Percentiles rank a stretch among this genome's conserved stretches.
phyloP scores from a whole-genome alignment of 2,797 vertebrate species.

The Scleropages formosus region DNA sequence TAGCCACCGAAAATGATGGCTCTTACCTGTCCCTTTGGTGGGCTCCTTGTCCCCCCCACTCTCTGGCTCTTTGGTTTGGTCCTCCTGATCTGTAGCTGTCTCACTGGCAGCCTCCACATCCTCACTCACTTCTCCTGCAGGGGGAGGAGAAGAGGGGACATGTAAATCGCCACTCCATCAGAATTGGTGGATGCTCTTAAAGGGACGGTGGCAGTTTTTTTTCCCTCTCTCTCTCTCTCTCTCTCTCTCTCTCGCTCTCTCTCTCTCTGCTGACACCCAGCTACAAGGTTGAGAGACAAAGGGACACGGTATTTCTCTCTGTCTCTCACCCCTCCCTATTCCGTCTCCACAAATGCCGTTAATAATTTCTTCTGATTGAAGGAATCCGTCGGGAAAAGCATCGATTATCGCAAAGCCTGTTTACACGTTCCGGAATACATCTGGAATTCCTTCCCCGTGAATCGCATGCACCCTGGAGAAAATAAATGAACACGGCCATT shows the following conservation, averaged over 20 bases:
- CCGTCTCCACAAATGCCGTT: constrained; percentile 42
- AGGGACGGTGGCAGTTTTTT: constrained; percentile 75
- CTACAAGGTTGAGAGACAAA: constrained; percentile 71
- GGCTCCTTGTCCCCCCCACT: constrained; percentile 89
- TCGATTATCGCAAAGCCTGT: not conserved
- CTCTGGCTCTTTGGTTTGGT: constrained; percentile 92
- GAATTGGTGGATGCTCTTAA: constrained; percentile 83
- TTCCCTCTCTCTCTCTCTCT: constrained; percentile 31
- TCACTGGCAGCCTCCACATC: constrained; percentile 93
- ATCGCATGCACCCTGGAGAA: constrained; percentile 7
- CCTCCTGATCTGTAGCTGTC: constrained; percentile 85
- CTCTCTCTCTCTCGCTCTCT: not conserved
- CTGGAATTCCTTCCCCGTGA: constrained; percentile 26
- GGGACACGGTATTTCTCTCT: constrained; percentile 57
- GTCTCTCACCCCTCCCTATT: constrained; percentile 29
- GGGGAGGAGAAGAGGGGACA: constrained; percentile 77
- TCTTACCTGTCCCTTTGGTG: constrained; percentile 90
- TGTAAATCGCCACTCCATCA: constrained; percentile 80
- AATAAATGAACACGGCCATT: not conserved
- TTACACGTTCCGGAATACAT: constrained; percentile 4
- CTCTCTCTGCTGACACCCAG: constrained; percentile 60
- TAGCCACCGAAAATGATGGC: constrained; percentile 52
- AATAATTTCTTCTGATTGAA: constrained; percentile 47
- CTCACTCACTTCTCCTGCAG: constrained; percentile 91
- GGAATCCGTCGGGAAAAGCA: constrained; percentile 20